phyloP scores from a whole-genome alignment of 2,113 vertebrate species.

The Arizona elegans region DNA sequence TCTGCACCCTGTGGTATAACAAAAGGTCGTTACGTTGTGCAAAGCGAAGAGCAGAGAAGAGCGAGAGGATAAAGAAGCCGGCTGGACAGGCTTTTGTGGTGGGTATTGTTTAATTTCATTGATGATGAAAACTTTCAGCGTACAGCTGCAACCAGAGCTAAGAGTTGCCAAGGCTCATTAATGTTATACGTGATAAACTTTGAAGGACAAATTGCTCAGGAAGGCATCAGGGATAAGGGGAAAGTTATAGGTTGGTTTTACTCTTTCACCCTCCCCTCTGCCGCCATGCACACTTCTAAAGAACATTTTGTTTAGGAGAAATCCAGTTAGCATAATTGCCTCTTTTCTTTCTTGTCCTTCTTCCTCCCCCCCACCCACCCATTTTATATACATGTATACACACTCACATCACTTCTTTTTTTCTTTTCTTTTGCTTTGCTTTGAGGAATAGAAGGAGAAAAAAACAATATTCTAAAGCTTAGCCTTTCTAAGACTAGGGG shows the following conservation, averaged over 20 bases:
- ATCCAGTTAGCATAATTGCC: constrained; percentile 65
- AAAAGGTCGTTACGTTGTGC: constrained; percentile 61
- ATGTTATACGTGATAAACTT: constrained; percentile 75
- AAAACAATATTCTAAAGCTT: constrained; percentile 20
- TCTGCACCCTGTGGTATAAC: constrained; percentile 58
- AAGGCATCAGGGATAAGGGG: constrained; percentile 64
- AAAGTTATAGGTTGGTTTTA: constrained; percentile 43
- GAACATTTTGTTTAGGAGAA: constrained; percentile 71
- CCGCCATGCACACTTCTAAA: constrained; percentile 14
- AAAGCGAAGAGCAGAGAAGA: constrained; percentile 36
- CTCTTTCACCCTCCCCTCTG: constrained; percentile 22
- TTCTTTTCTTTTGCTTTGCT: constrained; percentile 33
- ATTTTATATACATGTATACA: background rate
- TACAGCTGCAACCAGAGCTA: constrained; percentile 77
- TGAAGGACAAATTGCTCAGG: constrained; percentile 77
- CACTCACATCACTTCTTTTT: constrained; percentile 47
- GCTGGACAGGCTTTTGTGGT: constrained; percentile 24
- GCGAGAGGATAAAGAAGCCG: constrained; percentile 39
- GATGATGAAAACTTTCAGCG: constrained; percentile 65
- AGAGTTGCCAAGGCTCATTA: constrained; percentile 78
- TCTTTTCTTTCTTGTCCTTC: background rate
- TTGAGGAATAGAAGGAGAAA: constrained; percentile 1
- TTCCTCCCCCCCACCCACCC: background rate
- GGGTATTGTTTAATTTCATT: constrained; percentile 59
- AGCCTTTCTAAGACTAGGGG: background rate